A percentile compares a stretch with the other conserved stretches of the same genome.
These are phyloP conservation scores for Sebastes steindachneri DNA, from an alignment of 2,797 vertebrate genomes.

Conservation along the genomic window DNA sequence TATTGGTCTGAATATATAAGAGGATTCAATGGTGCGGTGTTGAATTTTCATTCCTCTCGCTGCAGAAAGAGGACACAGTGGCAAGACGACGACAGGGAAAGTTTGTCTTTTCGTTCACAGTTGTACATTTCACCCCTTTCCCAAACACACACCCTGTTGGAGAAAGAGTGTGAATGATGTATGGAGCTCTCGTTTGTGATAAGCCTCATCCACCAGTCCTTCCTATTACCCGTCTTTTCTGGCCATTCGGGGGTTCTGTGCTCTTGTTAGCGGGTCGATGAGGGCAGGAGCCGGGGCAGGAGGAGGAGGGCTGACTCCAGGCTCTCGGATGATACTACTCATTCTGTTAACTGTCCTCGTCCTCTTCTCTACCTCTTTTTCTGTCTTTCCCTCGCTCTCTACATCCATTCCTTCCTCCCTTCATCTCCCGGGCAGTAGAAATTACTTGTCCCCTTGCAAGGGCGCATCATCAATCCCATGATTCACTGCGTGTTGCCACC, in stretches of 20 bases:
- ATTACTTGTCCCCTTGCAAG: conserved; percentile 82
- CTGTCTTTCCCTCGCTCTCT: conserved; percentile 42
- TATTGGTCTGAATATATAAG: conserved; percentile 71
- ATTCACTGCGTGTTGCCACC: conserved; percentile 66
- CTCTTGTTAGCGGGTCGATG: conserved; percentile 69
- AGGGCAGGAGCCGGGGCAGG: conserved; percentile 21
- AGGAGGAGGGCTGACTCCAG: conserved; percentile 20
- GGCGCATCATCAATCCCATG: conserved; percentile 75
- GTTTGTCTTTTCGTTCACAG: conserved; percentile 46
- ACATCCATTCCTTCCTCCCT: conserved; percentile 68
- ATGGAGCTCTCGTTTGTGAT: conserved; percentile 62
- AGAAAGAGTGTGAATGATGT: conserved; percentile 62
- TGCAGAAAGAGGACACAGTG: conserved; percentile 34
- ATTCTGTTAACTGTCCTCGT: conserved; percentile 59
- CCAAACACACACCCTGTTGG: conserved; percentile 14
- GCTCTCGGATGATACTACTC: conserved; percentile 38
- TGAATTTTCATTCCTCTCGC: conserved; percentile 62
- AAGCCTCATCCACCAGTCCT: conserved; percentile 42
- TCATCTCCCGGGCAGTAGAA: conserved; percentile 73
- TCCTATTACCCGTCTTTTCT: conserved; percentile 37
- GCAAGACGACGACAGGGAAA: conserved; percentile 14
- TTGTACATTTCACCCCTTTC: neutral
- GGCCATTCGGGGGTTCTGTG: conserved; percentile 7
- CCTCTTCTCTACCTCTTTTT: conserved; percentile 39
- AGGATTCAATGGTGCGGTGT: conserved; percentile 51